These are phyloP conservation scores for Lepidochrysops patricia DNA, from an alignment of 2,888 invertebrate genomes.

Conservation along the genomic window DNA sequence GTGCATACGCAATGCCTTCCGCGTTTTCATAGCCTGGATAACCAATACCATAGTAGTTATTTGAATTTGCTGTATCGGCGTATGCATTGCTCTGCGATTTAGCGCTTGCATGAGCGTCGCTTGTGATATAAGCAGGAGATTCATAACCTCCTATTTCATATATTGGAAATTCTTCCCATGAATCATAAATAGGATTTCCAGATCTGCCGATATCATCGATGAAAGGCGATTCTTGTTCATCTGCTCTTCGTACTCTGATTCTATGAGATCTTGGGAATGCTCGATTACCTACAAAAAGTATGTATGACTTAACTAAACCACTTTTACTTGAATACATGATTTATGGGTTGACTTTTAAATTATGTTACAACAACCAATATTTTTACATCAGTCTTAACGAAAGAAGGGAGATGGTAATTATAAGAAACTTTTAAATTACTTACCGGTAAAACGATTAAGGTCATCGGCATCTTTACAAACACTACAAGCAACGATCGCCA, in stretches of 20 bases:
- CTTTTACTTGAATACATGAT: not conserved
- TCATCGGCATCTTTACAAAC: not conserved
- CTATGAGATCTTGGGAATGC: slow-evolving; percentile 4
- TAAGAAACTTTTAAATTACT: not conserved
- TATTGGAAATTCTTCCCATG: not conserved
- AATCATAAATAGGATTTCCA: not conserved
- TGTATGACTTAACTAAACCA: not conserved
- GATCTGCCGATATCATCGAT: not conserved
- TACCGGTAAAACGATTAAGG: slow-evolving; percentile 12
- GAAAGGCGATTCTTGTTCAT: not conserved
- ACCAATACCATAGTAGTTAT: not conserved
- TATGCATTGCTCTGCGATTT: not conserved
- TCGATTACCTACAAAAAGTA: not conserved
- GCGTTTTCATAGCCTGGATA: not conserved
- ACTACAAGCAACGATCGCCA: slow-evolving; percentile 31
- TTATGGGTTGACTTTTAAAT: no score
- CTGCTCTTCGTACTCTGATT: not conserved
- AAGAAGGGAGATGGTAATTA: not conserved
- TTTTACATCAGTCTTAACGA: no score
- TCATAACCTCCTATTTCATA: not conserved
- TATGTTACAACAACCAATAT: no score
- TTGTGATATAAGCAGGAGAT: not conserved
- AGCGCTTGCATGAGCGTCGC: not conserved
- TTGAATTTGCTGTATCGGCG: not conserved
- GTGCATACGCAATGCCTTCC: not conserved